phyloP scores from a whole-genome alignment of 2,888 invertebrate genomes.

The Steinernema scapterisci region DNA sequence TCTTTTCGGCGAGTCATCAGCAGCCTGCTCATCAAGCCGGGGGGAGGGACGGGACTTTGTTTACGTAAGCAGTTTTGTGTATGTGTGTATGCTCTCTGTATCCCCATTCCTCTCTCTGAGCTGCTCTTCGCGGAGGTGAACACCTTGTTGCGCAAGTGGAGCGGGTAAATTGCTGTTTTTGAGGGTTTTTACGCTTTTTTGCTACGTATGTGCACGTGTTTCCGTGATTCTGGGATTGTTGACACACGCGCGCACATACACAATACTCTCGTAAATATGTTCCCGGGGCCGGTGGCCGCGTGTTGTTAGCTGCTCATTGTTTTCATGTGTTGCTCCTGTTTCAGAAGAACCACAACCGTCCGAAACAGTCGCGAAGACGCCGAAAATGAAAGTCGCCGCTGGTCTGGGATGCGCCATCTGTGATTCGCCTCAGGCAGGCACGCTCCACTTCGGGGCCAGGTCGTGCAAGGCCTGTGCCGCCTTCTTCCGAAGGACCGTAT shows the following conservation, averaged over 20 bases:
- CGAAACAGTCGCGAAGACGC: too few species aligned
- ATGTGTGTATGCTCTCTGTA: neutral
- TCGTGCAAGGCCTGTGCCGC: conserved; percentile 53
- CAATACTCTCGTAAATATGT: neutral
- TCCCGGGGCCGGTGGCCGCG: neutral
- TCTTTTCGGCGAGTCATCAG: neutral
- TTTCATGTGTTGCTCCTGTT: neutral
- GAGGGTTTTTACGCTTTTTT: neutral
- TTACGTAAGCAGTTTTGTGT: conserved; percentile 26
- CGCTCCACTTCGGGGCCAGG: conserved; percentile 50
- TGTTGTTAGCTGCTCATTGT: too few species aligned
- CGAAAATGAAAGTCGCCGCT: neutral
- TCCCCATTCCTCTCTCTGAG: neutral
- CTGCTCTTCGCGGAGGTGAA: neutral
- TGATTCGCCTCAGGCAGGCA: conserved; percentile 49
- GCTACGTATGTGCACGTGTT: conserved; percentile 7
- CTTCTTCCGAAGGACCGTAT: conserved; percentile 52
- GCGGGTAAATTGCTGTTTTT: conserved; percentile 26
- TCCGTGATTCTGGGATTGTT: conserved; percentile 2
- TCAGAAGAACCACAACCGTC: neutral
- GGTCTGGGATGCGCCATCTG: conserved; percentile 45
- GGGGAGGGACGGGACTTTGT: neutral
- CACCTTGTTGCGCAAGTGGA: neutral
- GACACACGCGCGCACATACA: neutral
- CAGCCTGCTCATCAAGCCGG: neutral